These are phyloP conservation scores for Drosophila pullipes DNA, from an alignment of 2,888 invertebrate genomes.

Conservation along the genomic window DNA sequence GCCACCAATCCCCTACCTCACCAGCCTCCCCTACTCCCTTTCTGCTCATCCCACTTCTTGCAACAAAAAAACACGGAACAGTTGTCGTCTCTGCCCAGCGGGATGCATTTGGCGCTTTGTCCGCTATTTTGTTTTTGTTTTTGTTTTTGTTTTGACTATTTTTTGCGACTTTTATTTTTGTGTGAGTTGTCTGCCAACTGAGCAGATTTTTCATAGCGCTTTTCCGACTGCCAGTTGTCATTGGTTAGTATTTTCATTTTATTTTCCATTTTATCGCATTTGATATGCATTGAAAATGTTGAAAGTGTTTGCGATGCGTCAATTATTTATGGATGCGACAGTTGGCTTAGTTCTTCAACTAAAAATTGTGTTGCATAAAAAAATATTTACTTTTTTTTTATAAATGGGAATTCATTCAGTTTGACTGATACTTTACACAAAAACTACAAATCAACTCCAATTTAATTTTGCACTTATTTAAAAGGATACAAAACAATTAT, in stretches of 20 bases:
- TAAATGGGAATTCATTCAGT: background rate
- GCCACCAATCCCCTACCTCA: background rate
- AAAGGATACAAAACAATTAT: too few species aligned
- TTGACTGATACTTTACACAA: background rate
- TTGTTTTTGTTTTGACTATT: background rate
- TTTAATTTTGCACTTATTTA: background rate
- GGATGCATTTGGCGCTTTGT: conserved; percentile 50
- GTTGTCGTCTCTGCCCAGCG: conserved; percentile 66
- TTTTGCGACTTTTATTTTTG: conserved; percentile 15
- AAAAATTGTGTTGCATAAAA: background rate
- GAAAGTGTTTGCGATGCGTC: conserved; percentile 37
- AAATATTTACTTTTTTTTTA: background rate
- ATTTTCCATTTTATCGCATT: conserved; percentile 25
- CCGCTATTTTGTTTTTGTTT: conserved; percentile 2
- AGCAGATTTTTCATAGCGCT: conserved; percentile 41
- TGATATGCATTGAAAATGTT: conserved; percentile 53
- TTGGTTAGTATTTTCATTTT: conserved; percentile 11
- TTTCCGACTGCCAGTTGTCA: conserved; percentile 33
- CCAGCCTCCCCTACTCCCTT: background rate
- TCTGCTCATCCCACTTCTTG: background rate
- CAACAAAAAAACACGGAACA: conserved; percentile 15
- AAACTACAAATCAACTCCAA: background rate
- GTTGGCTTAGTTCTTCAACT: conserved; percentile 7
- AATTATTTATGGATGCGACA: conserved; percentile 44
- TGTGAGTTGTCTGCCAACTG: conserved; percentile 39